Base-by-base conservation (phyloP, 2,113 vertebrate genomes). In the Corythaixoides concolor region DNA sequence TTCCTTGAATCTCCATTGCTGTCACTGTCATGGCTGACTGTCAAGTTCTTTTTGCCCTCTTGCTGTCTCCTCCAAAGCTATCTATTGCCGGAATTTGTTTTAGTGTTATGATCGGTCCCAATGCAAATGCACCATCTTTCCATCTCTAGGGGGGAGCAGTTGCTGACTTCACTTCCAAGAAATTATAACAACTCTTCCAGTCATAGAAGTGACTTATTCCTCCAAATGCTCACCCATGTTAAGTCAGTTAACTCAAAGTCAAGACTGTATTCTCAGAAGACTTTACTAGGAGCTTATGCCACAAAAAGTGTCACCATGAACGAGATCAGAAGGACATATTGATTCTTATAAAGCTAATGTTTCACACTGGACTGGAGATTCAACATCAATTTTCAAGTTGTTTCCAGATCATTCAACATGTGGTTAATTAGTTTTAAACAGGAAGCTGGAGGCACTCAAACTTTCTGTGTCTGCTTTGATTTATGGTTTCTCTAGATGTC, bases 11-110 rank as follows among this genome's bases (percentile, higher is more conserved):
- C 5, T 47, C 14, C 24, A 22, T 23, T 37, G 9, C 24, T 0
- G 0, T 58, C n/a, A 24, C 12, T 63, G 13, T 45, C 56, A 67
- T 0, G 0, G 28, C 17, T 83, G 47, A 63, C 43, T 20, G 1
- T 14, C 21, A 35, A n/a, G 15, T 45, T 22, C 27, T 63, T 20
- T 76, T 76, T 50, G 19, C 15, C 35, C 6, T 89, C 37, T 59
- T 62, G 33, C 13, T 67, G 32, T 50, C 11, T 33, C 8, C 21
- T 5, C 6, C 15, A 68, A 80, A 84, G 12, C 8, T 89, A 9
- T 22, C 32, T 56, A 8, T 22, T 28, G 47, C 45, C 76, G 22
- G 22, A 81, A 37, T 75, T 86, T 60, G 3, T 63, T 76, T 67
- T 75, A 68, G 59, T 41, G 15, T 27, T 77, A 15, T 75, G 76